A percentile compares a stretch with the other conserved stretches of the same genome.
Evolutionary conservation across 2,888 invertebrate species (phyloP).

Genomic region (Entomobrya proxima): DNA sequence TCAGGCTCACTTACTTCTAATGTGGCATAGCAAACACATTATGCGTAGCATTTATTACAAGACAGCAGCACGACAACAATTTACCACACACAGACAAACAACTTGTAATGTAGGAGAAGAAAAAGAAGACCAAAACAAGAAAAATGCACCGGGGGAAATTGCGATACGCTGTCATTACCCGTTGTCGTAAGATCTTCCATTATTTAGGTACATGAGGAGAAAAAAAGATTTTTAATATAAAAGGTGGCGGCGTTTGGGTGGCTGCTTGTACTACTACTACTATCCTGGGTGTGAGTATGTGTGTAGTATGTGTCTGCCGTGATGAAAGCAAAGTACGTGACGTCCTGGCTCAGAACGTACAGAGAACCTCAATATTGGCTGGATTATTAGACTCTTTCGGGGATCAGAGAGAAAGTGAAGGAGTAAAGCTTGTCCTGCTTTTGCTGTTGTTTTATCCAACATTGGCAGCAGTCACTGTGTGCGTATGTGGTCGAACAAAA

Average conservation of each 20-base stretch:
- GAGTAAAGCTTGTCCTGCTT: slow-evolving; percentile 4
- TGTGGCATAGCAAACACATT: slow-evolving; percentile 46
- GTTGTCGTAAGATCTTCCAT: not conserved
- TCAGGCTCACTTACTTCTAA: slow-evolving; percentile 43
- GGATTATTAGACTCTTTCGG: slow-evolving; percentile 57
- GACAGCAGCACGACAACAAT: slow-evolving; percentile 11
- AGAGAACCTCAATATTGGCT: slow-evolving; percentile 50
- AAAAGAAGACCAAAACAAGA: not conserved
- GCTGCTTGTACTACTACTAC: too few species aligned
- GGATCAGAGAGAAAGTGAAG: not conserved
- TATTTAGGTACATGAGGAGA: slow-evolving; percentile 18
- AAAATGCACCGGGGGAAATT: not conserved
- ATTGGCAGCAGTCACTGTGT: not conserved
- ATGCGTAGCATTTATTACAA: slow-evolving; percentile 36
- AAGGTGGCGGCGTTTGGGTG: not conserved
- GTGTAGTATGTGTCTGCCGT: not conserved
- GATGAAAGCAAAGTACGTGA: slow-evolving; percentile 30
- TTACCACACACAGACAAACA: slow-evolving; percentile 19
- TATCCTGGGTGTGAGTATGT: not conserved
- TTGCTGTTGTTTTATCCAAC: not conserved
- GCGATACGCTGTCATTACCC: slow-evolving; percentile 11
- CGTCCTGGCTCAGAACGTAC: not conserved
- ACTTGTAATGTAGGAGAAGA: not conserved
- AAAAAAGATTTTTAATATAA: slow-evolving; percentile 26
- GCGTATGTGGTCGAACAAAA: not conserved